Base-by-base conservation (phyloP, 2,797 vertebrate genomes). In the Hemibagrus guttatus region DNA sequence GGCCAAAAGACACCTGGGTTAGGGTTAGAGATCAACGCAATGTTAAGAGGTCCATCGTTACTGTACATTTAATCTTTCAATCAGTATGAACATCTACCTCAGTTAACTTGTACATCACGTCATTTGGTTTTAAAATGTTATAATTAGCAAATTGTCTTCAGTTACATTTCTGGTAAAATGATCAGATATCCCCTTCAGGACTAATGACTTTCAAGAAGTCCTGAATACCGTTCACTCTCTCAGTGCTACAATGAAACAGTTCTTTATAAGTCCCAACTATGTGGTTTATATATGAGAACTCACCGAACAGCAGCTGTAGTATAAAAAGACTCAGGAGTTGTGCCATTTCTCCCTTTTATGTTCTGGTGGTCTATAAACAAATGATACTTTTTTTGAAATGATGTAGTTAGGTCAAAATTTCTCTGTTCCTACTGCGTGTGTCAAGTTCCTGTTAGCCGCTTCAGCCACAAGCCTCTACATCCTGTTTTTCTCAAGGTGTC, bases 401-500 rank as follows among this genome's bases (percentile, higher is more conserved):
- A 31, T 14, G 31, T 66, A 66, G n/a, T 5, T 21, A 42, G 11
- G 69, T 46, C 9, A 72, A 42, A 28, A 46, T 0, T 0, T 39
- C 11, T 12, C 8, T 72, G 23, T 49, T 74, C 71, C 42, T 46
- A 46, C 21, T 5, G 4, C 6, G 46, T 74, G 35, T 72, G 6
- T 31, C 42, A 69, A 69, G 39, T 74, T 74, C 42, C 42, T 74
- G 42, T 49, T 74, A 49, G 71, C 42, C 39, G 1, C 13, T 74
- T 74, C 49, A 52, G 71, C 23, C 71, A 49, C 71, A 74, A 74
- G 71, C 71, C 46, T 26, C 42, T 49, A 74, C 71, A 74, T 74
- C 71, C 71, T 74, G 71, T 74, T 74, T 14, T 6, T 74, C 71
- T 74, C 4, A 3, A 74, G 14, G 42, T 74, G 71, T 74, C 71